A percentile compares a stretch with the other conserved stretches of the same genome.
phyloP scores from a whole-genome alignment of 2,797 vertebrate genomes.

The Eospalax fontanierii region DNA sequence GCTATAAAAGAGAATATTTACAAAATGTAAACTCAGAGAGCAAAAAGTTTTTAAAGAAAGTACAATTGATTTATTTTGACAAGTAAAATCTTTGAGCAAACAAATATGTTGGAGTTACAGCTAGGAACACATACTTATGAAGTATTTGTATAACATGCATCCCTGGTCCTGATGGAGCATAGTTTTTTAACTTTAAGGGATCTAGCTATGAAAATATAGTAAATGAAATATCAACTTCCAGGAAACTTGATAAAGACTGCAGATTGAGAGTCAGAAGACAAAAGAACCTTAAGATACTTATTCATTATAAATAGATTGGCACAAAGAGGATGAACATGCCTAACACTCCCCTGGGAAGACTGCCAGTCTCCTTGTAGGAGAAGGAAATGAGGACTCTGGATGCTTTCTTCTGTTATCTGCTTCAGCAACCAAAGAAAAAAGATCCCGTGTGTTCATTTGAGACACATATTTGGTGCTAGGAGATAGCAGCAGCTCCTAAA shows the following conservation, averaged over 20 bases:
- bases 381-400: conserved; percentile 68
- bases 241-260: too few species aligned
- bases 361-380: conserved; percentile 40
- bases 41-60: conserved; percentile 36
- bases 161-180: too few species aligned
- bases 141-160: too few species aligned
- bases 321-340: conserved; percentile 40
- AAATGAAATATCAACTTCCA: too few species aligned
- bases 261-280: too few species aligned
- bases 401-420: conserved; percentile 65
- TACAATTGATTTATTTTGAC: conserved; percentile 57
- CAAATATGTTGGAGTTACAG: too few species aligned
- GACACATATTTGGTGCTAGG: not conserved
- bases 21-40: not conserved
- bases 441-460: conserved; percentile 44
- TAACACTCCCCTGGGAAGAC: not conserved
- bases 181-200: too few species aligned
- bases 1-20: conserved; percentile 35
- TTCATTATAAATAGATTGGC: conserved; percentile 68
- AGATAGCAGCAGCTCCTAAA: not conserved
- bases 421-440: conserved; percentile 50
- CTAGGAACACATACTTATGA: too few species aligned
- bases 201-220: too few species aligned
- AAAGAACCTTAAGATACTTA: not conserved
- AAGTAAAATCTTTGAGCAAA: conserved; percentile 56